Evolutionary conservation across 2,113 vertebrate genomes (phyloP).

Genomic region (Nanorana parkeri): DNA sequence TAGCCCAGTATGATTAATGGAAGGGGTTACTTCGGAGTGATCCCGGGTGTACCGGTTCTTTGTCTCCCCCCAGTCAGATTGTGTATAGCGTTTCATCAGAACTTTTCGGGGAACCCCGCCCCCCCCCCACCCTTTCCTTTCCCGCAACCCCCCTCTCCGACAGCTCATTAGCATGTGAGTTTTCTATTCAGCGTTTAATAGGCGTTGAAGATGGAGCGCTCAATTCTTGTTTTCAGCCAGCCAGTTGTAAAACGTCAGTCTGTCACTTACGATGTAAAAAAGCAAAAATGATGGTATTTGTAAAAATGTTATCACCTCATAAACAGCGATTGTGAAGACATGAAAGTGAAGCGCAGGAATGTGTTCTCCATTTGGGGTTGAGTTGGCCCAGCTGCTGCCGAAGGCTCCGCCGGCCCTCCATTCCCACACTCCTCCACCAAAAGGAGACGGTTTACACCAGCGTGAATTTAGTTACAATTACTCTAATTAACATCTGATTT

Average conservation of each 20-base stretch:
- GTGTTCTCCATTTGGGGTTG: constrained; percentile 78
- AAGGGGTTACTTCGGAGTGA: constrained; percentile 82
- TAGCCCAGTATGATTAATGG: constrained; percentile 82
- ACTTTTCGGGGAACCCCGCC: too few species aligned
- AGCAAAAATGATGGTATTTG: constrained; percentile 87
- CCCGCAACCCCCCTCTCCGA: constrained; percentile 78
- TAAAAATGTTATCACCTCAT: constrained; percentile 89
- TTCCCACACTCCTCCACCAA: constrained; percentile 96
- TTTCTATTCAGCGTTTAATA: constrained; percentile 88
- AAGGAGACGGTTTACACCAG: constrained; percentile 86
- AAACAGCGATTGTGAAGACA: constrained; percentile 87
- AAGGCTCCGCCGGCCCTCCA: constrained; percentile 63
- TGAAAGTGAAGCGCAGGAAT: constrained; percentile 81
- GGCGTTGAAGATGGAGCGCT: constrained; percentile 85
- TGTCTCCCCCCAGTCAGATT: constrained; percentile 68
- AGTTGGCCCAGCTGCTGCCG: constrained; percentile 85
- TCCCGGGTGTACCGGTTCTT: constrained; percentile 76
- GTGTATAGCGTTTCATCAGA: too few species aligned
- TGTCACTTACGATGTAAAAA: constrained; percentile 88
- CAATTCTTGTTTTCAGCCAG: constrained; percentile 85
- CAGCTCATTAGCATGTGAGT: constrained; percentile 97
- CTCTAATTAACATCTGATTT: constrained; percentile 98
- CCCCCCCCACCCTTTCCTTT: constrained; percentile 68
- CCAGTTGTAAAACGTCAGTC: constrained; percentile 88
- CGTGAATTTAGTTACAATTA: constrained; percentile 90